Percentiles rank a stretch among this genome's conserved stretches.
Evolutionary conservation across 2,113 vertebrate genomes (phyloP).

Genomic region (Hiodon alosoides): DNA sequence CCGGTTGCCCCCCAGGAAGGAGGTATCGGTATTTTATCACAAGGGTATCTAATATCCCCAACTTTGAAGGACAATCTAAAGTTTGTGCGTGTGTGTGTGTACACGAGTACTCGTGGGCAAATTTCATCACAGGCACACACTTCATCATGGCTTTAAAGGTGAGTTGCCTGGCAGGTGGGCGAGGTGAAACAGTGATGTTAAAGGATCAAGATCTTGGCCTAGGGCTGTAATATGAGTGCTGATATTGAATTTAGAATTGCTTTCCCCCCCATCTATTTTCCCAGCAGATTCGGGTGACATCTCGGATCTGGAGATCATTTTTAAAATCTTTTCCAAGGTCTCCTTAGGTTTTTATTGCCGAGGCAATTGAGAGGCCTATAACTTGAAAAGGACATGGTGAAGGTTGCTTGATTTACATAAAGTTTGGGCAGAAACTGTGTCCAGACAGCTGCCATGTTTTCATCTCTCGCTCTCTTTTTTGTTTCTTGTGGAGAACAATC

Average conservation of each 20-base stretch:
- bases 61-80: no score
- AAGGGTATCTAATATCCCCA: no score
- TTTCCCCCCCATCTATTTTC: constrained; percentile 59
- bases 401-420: background rate
- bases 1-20: no score
- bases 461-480: no score
- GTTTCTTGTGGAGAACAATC: no score
- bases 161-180: constrained; percentile 40
- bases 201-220: constrained; percentile 57
- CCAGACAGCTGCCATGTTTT: no score
- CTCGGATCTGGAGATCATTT: constrained; percentile 50
- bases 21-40: no score
- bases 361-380: constrained; percentile 1
- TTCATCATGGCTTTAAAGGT: constrained; percentile 40
- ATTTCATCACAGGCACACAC: background rate
- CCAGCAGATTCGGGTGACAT: constrained; percentile 52
- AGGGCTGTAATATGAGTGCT: constrained; percentile 50
- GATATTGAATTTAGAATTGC: constrained; percentile 61
- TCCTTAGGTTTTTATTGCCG: background rate
- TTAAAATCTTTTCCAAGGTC: constrained; percentile 49
- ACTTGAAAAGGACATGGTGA: background rate
- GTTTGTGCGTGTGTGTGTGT: no score
- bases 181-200: constrained; percentile 47
- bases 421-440: background rate
- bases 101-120: background rate